Percentiles rank a stretch among this genome's conserved stretches.
These are phyloP conservation scores for Rambutsinella grinnellia DNA, from an alignment of 2,888 invertebrate genomes.

Conservation along the genomic window DNA sequence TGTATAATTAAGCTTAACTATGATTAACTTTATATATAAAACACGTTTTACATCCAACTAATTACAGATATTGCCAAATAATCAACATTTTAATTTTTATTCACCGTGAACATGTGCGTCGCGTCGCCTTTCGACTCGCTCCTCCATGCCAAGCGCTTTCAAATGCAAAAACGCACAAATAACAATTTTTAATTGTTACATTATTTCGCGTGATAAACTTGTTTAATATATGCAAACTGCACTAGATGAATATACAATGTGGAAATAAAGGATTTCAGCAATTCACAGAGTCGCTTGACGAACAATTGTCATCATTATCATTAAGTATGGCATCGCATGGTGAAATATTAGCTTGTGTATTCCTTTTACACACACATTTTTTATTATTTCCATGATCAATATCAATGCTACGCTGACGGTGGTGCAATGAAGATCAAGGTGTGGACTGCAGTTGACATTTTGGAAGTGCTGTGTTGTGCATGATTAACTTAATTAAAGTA, in stretches of 20 bases:
- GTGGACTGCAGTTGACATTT: constrained; percentile 40
- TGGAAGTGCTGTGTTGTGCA: constrained; percentile 11
- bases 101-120: too few species aligned
- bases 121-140: too few species aligned
- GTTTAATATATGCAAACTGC: background rate
- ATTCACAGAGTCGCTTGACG: background rate
- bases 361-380: background rate
- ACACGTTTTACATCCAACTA: background rate
- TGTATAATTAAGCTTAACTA: too few species aligned
- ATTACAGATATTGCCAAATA: background rate
- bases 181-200: background rate
- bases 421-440: constrained; percentile 57
- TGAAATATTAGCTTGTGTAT: background rate
- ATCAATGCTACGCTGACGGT: constrained; percentile 18
- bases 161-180: background rate
- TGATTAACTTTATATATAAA: background rate
- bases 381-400: constrained; percentile 31
- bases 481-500: too few species aligned
- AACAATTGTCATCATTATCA: background rate
- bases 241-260: background rate
- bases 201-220: background rate
- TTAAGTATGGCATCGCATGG: background rate
- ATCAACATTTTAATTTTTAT: too few species aligned
- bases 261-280: background rate
- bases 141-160: too few species aligned